Evolutionary conservation across 2,113 vertebrate genomes (phyloP).

Genomic region (Saccopteryx bilineata): DNA sequence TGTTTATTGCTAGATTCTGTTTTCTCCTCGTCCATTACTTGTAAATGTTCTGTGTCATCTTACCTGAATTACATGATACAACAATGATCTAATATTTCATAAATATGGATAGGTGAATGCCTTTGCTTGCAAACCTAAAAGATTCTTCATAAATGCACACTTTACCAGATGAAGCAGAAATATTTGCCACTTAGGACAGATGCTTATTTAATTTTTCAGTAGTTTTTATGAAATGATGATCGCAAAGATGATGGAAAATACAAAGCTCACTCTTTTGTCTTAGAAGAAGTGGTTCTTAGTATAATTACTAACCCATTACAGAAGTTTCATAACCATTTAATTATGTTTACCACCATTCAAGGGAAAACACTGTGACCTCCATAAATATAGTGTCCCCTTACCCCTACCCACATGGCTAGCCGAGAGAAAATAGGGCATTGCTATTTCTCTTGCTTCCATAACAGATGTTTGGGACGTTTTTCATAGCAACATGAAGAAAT

Average conservation of each 20-base stretch:
- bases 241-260: not conserved
- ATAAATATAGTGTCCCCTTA: not conserved
- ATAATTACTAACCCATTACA: not conserved
- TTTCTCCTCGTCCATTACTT: not conserved
- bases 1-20: constrained; percentile 5
- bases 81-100: constrained; percentile 71
- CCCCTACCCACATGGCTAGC: not conserved
- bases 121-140: constrained; percentile 71
- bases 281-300: not conserved
- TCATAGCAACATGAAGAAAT: not conserved
- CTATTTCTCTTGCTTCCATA: not conserved
- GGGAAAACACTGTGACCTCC: not conserved
- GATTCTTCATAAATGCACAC: constrained; percentile 54
- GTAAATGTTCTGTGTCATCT: not conserved
- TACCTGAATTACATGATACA: not conserved
- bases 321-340: not conserved
- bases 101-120: constrained; percentile 78
- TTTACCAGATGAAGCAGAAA: not conserved
- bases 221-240: constrained; percentile 37
- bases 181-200: constrained; percentile 29
- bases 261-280: not conserved
- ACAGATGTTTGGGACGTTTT: constrained; percentile 4
- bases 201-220: constrained; percentile 31
- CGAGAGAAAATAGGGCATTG: not conserved
- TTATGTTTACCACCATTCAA: not conserved